phyloP scores from a whole-genome alignment of 2,888 invertebrate genomes.

The Cheilosia urbana region DNA sequence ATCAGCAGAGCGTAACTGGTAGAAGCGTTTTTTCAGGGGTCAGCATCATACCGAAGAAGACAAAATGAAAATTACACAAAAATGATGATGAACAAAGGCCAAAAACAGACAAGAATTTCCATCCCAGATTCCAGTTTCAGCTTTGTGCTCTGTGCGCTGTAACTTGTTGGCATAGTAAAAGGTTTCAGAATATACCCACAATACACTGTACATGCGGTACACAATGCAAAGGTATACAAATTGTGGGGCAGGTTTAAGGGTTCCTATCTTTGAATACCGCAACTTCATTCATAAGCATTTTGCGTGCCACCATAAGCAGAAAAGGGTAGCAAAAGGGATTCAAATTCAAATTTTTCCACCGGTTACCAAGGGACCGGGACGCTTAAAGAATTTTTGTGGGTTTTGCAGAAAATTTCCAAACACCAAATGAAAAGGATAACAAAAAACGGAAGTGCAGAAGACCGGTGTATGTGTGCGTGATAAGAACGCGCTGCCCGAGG shows the following conservation, averaged over 20 bases:
- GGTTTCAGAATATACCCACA: conserved; percentile 19
- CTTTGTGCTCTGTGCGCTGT: background rate
- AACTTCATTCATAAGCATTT: conserved; percentile 74
- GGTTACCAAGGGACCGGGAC: background rate
- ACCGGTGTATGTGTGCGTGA: background rate
- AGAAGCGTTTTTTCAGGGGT: conserved; percentile 54
- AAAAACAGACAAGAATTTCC: conserved; percentile 58
- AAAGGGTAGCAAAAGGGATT: conserved; percentile 45
- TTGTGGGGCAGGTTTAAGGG: conserved; percentile 23
- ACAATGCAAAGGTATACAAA: conserved; percentile 18
- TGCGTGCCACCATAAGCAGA: conserved; percentile 62
- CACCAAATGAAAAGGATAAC: conserved; percentile 10
- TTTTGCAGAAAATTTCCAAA: conserved; percentile 39
- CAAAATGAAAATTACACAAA: conserved; percentile 54
- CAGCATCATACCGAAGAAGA: conserved; percentile 29
- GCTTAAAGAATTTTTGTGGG: conserved; percentile 59
- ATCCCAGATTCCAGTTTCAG: conserved; percentile 43
- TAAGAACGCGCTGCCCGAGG: background rate
- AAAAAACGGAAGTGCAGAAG: conserved; percentile 8
- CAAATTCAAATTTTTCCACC: conserved; percentile 55
- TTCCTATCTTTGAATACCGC: conserved; percentile 63
- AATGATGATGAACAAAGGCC: conserved; percentile 48
- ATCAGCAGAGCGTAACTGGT: background rate
- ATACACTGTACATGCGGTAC: conserved; percentile 8
- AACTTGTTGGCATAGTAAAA: conserved; percentile 54